phyloP scores from a whole-genome alignment of 2,888 invertebrate species.

The Empis stercorea region DNA sequence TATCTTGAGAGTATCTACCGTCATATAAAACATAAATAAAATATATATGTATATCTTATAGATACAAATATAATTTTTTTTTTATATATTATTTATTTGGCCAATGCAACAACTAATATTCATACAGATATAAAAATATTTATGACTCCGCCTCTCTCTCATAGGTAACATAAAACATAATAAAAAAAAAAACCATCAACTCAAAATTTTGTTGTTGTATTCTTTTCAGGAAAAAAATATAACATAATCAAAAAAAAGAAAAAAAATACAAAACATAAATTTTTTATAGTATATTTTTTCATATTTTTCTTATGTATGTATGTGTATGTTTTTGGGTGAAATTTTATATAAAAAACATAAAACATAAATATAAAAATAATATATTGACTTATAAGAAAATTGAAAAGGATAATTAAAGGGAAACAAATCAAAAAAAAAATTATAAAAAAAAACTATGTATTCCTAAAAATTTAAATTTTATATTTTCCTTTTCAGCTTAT shows the following conservation, averaged over 20 bases:
- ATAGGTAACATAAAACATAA: not conserved
- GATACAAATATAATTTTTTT: not conserved
- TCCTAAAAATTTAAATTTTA: too few species aligned
- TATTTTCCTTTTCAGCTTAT: too few species aligned
- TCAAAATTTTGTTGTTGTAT: not conserved
- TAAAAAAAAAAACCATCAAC: not conserved
- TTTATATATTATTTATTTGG: not conserved
- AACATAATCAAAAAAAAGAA: constrained; percentile 5
- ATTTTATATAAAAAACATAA: too few species aligned
- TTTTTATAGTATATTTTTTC: constrained; percentile 7
- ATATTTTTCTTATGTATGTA: not conserved
- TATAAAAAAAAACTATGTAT: too few species aligned
- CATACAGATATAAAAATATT: constrained; percentile 11
- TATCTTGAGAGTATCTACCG: constrained; percentile 2
- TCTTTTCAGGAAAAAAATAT: not conserved
- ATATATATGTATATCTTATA: not conserved
- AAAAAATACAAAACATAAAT: constrained; percentile 6
- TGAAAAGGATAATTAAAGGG: too few species aligned
- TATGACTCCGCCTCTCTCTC: constrained; percentile 12
- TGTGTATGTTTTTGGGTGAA: too few species aligned
- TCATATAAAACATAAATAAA: not conserved
- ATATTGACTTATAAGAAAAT: too few species aligned
- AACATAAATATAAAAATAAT: too few species aligned
- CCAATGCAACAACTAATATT: constrained; percentile 5
- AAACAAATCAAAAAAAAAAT: too few species aligned